Evolutionary conservation across 2,113 vertebrate species (phyloP), one percentile per base, ranked within the genome.

Genomic region (Mystacornis crossleyi): DNA sequence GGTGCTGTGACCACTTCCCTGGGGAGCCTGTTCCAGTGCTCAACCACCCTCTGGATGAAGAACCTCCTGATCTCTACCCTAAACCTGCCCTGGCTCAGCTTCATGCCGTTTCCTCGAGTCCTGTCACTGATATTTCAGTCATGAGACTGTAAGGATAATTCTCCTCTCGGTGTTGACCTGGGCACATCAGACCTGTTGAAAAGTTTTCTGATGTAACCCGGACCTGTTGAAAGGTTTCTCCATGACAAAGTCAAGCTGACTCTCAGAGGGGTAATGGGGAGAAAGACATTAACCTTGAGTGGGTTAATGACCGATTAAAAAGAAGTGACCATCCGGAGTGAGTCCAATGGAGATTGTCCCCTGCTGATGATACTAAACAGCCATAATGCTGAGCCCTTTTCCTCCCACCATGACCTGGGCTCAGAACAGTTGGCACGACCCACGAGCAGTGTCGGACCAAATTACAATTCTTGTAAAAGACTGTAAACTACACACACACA

Each of bases 331-430:
- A 4, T 23, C 33, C 6, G 0, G 8, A 23, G 5, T 66, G 43
- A 58, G 53, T 58, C 18, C 38, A 29, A 3, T 0, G 0, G 5
- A 43, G 23, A 33, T 57, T 60, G 23, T 36, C 45, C 4, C 13
- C 19, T 67, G 24, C 53, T 47, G 24, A 45, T 45, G 28, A 40
- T 47, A 38, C 25, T 25, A 45, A 67, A 9, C 19, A 60, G 33
- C 25, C 28, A 9, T 10, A 28, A 50, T 50, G 18, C 58, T 0
- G 1, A 16, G n/a, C 43, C 5, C 33, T 57, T 72, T 55, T 80
- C 58, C 18, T 43, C 26, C 12, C 0, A 0, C 9, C 28, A 18
- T 50, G 26, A 43, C 26, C 36, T 65, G 51, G 33, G 23, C 43
- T 66, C 6, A 1, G 65, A 58, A 8, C 20, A 33, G 34, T 15